Conservation (phyloP, 2,113 vertebrate genomes). For the Xiphophorus couchianus region DNA sequence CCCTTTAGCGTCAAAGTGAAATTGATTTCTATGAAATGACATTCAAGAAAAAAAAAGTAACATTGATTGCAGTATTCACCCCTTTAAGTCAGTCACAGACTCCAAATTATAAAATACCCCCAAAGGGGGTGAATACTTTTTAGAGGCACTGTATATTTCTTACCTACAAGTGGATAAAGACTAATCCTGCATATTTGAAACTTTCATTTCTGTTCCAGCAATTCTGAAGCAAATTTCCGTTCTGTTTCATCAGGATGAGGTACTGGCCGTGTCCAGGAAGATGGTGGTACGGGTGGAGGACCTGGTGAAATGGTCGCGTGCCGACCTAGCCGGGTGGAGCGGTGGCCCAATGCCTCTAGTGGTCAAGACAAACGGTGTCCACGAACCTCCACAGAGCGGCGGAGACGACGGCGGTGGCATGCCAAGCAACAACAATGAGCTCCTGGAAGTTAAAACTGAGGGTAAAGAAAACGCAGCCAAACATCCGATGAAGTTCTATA, state of each 20-base stretch:
- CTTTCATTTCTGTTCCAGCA: not conserved
- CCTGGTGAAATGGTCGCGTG: conserved; percentile 79
- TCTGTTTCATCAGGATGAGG: conserved; percentile 76
- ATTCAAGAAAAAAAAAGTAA: too few species aligned
- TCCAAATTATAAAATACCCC: too few species aligned
- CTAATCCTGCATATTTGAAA: not conserved
- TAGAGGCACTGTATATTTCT: not conserved
- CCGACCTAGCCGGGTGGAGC: conserved; percentile 65
- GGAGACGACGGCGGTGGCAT: not conserved
- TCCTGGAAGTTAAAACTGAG: conserved; percentile 27
- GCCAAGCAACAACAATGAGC: conserved; percentile 1
- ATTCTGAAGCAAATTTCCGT: not conserved
- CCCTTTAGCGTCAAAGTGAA: too few species aligned
- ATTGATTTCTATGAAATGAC: too few species aligned
- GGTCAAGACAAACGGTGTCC: conserved; percentile 21
- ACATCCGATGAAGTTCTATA: not conserved
- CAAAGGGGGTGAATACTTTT: too few species aligned
- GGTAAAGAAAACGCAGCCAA: conserved; percentile 13
- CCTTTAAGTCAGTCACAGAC: too few species aligned
- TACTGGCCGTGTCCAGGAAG: conserved; percentile 82
- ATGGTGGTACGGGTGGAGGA: conserved; percentile 82
- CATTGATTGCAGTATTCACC: too few species aligned
- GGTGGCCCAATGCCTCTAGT: not conserved
- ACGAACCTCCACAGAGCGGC: conserved; percentile 24
- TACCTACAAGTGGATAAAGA: not conserved